Conservation (phyloP, 1,140 invertebrate genomes). For the Musca vetustissima region DNA sequence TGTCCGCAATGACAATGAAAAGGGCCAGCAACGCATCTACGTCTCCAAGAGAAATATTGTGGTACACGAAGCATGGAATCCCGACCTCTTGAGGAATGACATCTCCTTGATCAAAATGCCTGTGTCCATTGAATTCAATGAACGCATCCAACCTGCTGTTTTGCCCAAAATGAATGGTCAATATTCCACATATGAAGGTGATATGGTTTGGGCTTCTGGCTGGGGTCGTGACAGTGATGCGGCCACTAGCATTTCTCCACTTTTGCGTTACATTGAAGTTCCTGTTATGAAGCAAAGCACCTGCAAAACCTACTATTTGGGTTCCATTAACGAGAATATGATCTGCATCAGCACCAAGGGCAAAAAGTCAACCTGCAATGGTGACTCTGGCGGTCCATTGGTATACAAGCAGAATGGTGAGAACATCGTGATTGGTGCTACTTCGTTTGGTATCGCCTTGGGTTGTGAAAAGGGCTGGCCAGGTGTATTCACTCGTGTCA, state of each 20-base stretch:
- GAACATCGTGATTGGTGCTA: constrained; percentile 56
- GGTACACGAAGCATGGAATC: constrained; percentile 11
- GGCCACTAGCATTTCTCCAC: not conserved
- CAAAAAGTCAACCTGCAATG: constrained; percentile 49
- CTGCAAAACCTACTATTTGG: constrained; percentile 27
- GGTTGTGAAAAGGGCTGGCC: constrained; percentile 54
- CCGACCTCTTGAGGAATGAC: constrained; percentile 38
- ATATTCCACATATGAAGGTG: constrained; percentile 40
- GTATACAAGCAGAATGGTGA: constrained; percentile 43
- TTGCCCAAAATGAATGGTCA: constrained; percentile 34
- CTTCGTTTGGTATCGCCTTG: constrained; percentile 47
- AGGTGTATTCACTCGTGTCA: constrained; percentile 59
- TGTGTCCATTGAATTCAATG: constrained; percentile 17
- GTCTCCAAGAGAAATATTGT: not conserved
- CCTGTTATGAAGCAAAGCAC: constrained; percentile 28
- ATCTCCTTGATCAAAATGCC: constrained; percentile 45
- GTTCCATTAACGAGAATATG: constrained; percentile 33
- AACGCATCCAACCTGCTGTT: constrained; percentile 23
- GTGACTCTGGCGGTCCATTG: constrained; percentile 62
- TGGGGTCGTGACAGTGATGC: constrained; percentile 39
- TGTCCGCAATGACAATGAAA: not conserved
- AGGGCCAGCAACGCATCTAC: not conserved
- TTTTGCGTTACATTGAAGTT: constrained; percentile 28
- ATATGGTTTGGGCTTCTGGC: constrained; percentile 36
- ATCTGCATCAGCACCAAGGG: constrained; percentile 30